Base-by-base conservation (phyloP, 2,797 vertebrate genomes). In the Pempheris klunzingeri region DNA sequence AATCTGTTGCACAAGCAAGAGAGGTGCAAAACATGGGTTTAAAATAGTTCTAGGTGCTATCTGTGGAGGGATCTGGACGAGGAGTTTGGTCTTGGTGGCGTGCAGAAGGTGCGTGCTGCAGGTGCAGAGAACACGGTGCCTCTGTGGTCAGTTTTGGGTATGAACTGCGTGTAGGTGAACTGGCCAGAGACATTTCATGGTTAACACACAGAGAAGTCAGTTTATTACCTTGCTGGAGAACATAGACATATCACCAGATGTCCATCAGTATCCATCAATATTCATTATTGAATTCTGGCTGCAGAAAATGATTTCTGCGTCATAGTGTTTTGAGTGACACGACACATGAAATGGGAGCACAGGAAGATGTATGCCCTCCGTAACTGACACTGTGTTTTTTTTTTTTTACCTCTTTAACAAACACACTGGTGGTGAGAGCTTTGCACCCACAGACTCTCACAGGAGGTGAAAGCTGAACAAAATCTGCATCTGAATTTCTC, bases 1-100 rank as follows among this genome's bases (percentile, higher is more conserved):
- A 89, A 91, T 91, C 89, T 90, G 87, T 82, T 84, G 79, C 86
- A 79, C 89, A 84, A 82, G 77, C 83, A 58, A 79, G 85, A 82
- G 86, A 89, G 83, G 87, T 87, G 89, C 72, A 84, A 92, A 86
- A 75, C 71, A 78, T 4, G 34, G 67, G 75, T 88, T 86, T 84
- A 82, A 91, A 93, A 93, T 92, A 92, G 84, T 87, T 68, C 7
- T 15, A 68, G 77, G 87, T 90, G 90, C 79, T 65, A 84, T 80
- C 54, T 81, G 87, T 64, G 15, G 63, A 79, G 62, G 70, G 63
- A 70, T 79, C 52, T 28, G 55, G 50, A 71, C 24, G 17, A n/a
- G 30, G 28, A 38, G 80, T 68, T 60, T 61, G 54, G 62, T 76
- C 26, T 20, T 57, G 66, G 47, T 67, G 49, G 43, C 9, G 32